A percentile compares a stretch with the other conserved stretches of the same genome.
phyloP scores from a whole-genome alignment of 2,888 invertebrate genomes.

The Arge pagana region DNA sequence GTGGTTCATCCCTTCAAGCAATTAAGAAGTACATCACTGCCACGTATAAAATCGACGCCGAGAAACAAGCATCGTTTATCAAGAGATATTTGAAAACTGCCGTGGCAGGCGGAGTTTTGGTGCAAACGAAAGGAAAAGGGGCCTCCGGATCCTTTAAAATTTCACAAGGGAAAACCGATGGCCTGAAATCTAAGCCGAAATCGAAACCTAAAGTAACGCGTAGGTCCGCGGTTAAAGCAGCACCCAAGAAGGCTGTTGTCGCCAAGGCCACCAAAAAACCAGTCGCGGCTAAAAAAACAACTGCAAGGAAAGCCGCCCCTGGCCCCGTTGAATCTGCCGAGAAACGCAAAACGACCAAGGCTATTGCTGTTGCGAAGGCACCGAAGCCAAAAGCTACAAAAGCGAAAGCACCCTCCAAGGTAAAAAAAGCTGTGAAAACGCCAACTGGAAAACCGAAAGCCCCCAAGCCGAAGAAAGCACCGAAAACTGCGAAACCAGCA shows the following conservation, averaged over 20 bases:
- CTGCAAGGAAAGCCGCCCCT: conserved; percentile 32
- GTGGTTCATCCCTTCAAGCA: conserved; percentile 65
- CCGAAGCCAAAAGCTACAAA: conserved; percentile 29
- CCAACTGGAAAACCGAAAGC: conserved; percentile 33
- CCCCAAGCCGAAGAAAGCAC: conserved; percentile 32
- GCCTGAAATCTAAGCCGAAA: conserved; percentile 26
- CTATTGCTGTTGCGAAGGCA: conserved; percentile 26
- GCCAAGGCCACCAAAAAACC: conserved; percentile 33
- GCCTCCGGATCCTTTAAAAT: conserved; percentile 61
- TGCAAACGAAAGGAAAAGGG: conserved; percentile 64
- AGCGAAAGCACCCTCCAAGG: conserved; percentile 27
- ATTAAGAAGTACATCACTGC: conserved; percentile 69
- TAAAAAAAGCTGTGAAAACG: conserved; percentile 29
- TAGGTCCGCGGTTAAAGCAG: conserved; percentile 39
- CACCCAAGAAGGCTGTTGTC: conserved; percentile 37
- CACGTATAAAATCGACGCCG: conserved; percentile 65
- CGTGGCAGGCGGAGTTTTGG: conserved; percentile 61
- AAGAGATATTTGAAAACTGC: conserved; percentile 65
- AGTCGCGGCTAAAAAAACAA: conserved; percentile 30
- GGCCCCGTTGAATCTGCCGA: conserved; percentile 14
- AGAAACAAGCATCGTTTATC: conserved; percentile 65
- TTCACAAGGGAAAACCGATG: conserved; percentile 39
- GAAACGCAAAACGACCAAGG: conserved; percentile 14
- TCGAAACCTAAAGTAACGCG: conserved; percentile 27
- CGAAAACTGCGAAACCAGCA: conserved; percentile 17